Evolutionary conservation across 2,797 vertebrate species (phyloP), one percentile per base, ranked within the genome.

Genomic region (Sphenopsis melanotis): DNA sequence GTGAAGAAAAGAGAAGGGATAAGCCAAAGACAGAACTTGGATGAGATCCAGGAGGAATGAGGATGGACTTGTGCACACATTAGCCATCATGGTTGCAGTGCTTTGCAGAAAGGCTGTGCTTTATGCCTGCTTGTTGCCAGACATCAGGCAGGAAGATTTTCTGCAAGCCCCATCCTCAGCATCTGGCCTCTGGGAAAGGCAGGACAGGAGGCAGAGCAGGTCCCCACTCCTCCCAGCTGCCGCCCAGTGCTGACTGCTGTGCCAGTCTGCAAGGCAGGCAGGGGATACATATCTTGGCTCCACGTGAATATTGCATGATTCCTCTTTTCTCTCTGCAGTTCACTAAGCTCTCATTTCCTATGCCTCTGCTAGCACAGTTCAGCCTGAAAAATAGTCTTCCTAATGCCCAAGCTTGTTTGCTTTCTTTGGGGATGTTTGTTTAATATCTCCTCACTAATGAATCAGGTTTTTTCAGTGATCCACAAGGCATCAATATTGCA

Each of bases 401-500:
- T 76, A 83, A 88, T n/a, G 77, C 63, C 59, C 2, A 4, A 76
- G 80, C 66, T 76, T 65, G 70, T 86, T 84, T 72, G 57, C 19
- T 85, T 96, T 84, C 74, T 74, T 72, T 61, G 64, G 29, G 53
- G 71, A 69, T 66, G 74, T 93, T 87, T 69, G 19, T 94, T 94
- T 95, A 91, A 44, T n/a, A 37, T 52, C 44, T 69, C 50, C 63
- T n/a, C 37, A 27, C 68, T 93, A 90, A 90, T 82, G 41, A 66
- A 42, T 27, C 60, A 52, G 71, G 68, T 87, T 80, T 59, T 80
- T 69, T 61, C 76, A 61, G 20, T 12, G 24, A 92, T 14, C 13
- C 77, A 70, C 77, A 75, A 81, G 87, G 22, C 47, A 68, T 57
- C 83, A 77, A 57, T 71, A 69, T 76, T 80, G 55, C 61, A 63